Evolutionary conservation across 2,113 vertebrate genomes (phyloP).

Genomic region (Mastomys natalensis): DNA sequence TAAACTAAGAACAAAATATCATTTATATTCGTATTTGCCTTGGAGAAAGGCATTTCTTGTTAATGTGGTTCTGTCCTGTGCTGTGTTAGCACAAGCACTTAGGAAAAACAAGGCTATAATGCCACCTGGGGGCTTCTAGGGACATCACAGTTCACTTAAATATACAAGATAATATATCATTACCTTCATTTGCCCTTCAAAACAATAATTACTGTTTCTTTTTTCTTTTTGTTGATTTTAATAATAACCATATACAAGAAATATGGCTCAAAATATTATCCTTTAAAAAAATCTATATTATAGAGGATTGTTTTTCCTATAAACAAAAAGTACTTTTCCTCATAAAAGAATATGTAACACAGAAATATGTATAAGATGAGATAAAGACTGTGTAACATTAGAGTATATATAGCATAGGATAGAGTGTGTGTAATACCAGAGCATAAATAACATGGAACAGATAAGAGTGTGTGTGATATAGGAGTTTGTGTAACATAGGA

Average conservation of each 20-base stretch:
- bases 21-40: conserved; percentile 77
- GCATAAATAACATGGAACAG: no score
- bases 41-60: conserved; percentile 72
- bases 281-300: background rate
- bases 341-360: background rate
- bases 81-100: conserved; percentile 82
- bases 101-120: conserved; percentile 87
- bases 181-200: conserved; percentile 34
- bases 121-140: conserved; percentile 87
- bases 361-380: background rate
- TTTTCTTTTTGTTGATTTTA: conserved; percentile 45
- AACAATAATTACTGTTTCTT: conserved; percentile 5
- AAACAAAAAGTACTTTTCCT: background rate
- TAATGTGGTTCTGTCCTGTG: conserved; percentile 76
- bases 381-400: background rate
- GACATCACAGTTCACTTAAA: conserved; percentile 82
- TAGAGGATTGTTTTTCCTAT: conserved; percentile 27
- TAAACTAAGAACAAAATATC: background rate
- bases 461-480: no score
- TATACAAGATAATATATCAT: background rate
- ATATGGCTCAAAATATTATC: conserved; percentile 20
- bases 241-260: conserved; percentile 18
- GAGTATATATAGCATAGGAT: background rate
- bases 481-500: background rate
- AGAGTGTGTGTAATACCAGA: background rate